Evolutionary conservation across 23 tunicate species (phyloP).

Genomic region (Phallusia fumigata): DNA sequence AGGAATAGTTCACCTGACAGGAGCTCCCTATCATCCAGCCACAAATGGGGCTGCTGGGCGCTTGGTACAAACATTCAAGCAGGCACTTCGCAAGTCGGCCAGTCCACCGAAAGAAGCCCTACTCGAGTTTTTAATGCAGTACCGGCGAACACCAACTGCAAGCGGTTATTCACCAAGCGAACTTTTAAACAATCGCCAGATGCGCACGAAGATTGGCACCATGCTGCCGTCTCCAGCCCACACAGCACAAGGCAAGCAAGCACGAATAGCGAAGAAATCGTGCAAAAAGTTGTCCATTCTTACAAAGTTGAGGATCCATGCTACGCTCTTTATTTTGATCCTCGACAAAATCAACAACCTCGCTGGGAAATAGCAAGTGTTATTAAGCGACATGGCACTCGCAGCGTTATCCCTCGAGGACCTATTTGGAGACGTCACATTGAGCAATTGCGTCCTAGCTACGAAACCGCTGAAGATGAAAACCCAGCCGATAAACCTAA

Average conservation of each 20-base stretch:
- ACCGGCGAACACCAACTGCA: conserved; percentile 7
- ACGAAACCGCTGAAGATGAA: not conserved
- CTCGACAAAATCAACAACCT: not conserved
- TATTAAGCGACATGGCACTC: not conserved
- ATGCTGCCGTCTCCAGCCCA: conserved; percentile 28
- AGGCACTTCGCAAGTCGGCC: conserved; percentile 12
- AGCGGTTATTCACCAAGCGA: conserved; percentile 18
- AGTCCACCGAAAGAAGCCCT: conserved; percentile 1
- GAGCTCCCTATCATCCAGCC: conserved; percentile 20
- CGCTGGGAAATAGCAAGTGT: not conserved
- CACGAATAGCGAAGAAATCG: too few relatives aligned
- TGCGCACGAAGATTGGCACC: conserved; percentile 13
- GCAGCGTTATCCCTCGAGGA: conserved; percentile 5
- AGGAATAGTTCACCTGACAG: not conserved
- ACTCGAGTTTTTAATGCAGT: conserved; percentile 14
- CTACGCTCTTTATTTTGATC: not conserved
- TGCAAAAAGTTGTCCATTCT: not conserved
- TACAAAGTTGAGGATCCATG: not conserved
- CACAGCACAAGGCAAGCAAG: too few relatives aligned
- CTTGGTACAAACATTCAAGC: conserved; percentile 12
- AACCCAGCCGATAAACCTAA: not conserved
- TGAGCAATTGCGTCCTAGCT: not conserved
- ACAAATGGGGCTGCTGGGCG: conserved; percentile 14
- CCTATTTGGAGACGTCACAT: too few relatives aligned
- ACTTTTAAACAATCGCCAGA: conserved; percentile 2